Base-by-base conservation (phyloP, 2,888 invertebrate genomes). In the Yponomeuta plumbellus region DNA sequence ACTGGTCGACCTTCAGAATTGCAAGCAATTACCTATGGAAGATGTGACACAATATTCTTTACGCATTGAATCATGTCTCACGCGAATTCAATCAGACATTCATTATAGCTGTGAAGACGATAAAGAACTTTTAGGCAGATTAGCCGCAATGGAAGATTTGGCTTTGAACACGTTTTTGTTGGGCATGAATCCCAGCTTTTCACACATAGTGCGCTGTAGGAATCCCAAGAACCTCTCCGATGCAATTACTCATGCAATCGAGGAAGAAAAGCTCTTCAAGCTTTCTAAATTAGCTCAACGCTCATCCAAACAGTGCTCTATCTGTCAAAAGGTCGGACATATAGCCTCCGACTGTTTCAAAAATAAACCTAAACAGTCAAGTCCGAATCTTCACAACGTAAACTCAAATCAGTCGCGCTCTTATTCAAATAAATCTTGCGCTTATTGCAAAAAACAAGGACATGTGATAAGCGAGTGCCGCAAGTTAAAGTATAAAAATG, bases 261-360 rank as follows among this genome's bases (percentile, higher is more conserved):
- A 39, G 13, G 63, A 44, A 21, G 39, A 63, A 40, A 63, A 63
- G 20, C 11, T 61, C 23, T 11, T 2, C 11, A 61, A 23, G 23
- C n/a, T 17, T n/a, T 52, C 52, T 5, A 52, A 52, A 52, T 26
- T 26, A 26, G 26, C 26, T 26, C 26, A 26, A 26, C 26, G 26
- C 26, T 52, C 52, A 11, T n/a, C 52, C 10, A 58, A 58, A 58
- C 58, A 58, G 58, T 58, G 58, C 58, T 58, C 61, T 23, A 22
- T 17, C 11, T 61, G 34, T 23, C 22, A 61, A n/a, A 61, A 61
- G 17, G 11, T n/a, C 11, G 34, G 34, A 8, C 26, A 61, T 20
- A 61, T 11, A 23, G 13, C 61, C 22, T 34, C 61, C 23, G 23
- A 26, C 17, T 22, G 61, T 61, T 26, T 11, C 17, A 4, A 61